Conservation (phyloP, 2,888 invertebrate genomes). For the Furcula furcula region DNA sequence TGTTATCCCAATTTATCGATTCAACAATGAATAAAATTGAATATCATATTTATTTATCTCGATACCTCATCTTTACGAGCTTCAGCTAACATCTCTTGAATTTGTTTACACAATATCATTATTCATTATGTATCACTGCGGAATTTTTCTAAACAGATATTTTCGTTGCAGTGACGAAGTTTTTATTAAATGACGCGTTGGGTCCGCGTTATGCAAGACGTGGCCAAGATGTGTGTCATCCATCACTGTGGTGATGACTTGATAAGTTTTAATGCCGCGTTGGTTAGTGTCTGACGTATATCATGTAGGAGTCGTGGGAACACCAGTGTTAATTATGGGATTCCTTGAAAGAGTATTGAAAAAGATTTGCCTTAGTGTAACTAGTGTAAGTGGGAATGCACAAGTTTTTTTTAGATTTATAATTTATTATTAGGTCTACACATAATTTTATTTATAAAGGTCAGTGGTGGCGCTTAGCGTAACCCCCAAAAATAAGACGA, state of each 20-base stretch:
- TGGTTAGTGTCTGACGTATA: conserved; percentile 20
- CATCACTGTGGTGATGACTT: conserved; percentile 11
- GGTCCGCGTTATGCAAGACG: conserved; percentile 46
- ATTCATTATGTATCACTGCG: too few species aligned
- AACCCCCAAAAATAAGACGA: too few species aligned
- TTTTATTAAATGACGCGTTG: conserved; percentile 39
- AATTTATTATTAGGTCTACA: too few species aligned
- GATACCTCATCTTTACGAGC: conserved; percentile 23
- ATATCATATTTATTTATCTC: conserved; percentile 12
- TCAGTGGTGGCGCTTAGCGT: too few species aligned
- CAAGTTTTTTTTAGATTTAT: too few species aligned
- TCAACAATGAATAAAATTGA: conserved; percentile 17
- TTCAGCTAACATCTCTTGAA: conserved; percentile 30
- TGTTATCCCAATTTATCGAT: neutral
- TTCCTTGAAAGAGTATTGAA: conserved; percentile 46
- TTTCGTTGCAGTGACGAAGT: conserved; percentile 36
- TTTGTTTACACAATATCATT: conserved; percentile 42
- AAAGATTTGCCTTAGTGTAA: conserved; percentile 46
- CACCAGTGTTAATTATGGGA: conserved; percentile 37
- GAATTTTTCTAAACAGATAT: conserved; percentile 51
- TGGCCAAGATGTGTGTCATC: conserved; percentile 32
- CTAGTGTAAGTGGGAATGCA: too few species aligned
- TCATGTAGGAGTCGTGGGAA: conserved; percentile 25
- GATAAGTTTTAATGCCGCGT: conserved; percentile 5
- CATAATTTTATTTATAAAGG: too few species aligned